Evolutionary conservation across 2,888 invertebrate species (phyloP).

Genomic region (Sesia apiformis): DNA sequence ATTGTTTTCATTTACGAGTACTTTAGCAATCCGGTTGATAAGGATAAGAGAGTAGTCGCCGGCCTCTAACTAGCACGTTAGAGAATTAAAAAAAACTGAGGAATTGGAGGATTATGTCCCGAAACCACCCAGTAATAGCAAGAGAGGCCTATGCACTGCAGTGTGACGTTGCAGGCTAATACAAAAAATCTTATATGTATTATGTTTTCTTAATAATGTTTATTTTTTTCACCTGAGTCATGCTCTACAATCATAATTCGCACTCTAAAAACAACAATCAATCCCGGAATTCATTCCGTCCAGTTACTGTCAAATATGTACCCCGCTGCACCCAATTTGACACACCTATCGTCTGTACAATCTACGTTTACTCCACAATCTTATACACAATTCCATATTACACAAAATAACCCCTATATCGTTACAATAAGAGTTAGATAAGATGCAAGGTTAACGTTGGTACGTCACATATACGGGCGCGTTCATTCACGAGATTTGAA

Average conservation of each 20-base stretch:
- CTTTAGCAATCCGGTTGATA: too few species aligned
- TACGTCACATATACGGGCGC: constrained; percentile 47
- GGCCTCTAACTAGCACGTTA: too few species aligned
- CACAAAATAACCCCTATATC: constrained; percentile 18
- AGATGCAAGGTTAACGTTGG: constrained; percentile 3
- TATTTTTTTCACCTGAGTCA: too few species aligned
- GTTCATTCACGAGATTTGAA: constrained; percentile 59
- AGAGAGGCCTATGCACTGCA: too few species aligned
- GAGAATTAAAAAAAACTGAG: too few species aligned
- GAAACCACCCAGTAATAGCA: too few species aligned
- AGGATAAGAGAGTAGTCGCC: too few species aligned
- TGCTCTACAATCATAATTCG: background rate
- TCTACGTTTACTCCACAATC: constrained; percentile 21
- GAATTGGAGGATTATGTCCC: too few species aligned
- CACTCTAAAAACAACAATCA: constrained; percentile 26
- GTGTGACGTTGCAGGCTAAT: too few species aligned
- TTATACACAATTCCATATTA: constrained; percentile 6
- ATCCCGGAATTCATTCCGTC: constrained; percentile 46
- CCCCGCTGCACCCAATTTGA: constrained; percentile 52
- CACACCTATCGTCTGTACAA: constrained; percentile 48
- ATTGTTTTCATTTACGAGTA: too few species aligned
- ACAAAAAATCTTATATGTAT: too few species aligned
- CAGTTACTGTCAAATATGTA: constrained; percentile 44
- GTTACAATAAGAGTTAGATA: constrained; percentile 12
- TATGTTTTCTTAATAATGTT: too few species aligned